Evolutionary conservation across 1,140 invertebrate species (phyloP).

Genomic region (Cydia amplana): DNA sequence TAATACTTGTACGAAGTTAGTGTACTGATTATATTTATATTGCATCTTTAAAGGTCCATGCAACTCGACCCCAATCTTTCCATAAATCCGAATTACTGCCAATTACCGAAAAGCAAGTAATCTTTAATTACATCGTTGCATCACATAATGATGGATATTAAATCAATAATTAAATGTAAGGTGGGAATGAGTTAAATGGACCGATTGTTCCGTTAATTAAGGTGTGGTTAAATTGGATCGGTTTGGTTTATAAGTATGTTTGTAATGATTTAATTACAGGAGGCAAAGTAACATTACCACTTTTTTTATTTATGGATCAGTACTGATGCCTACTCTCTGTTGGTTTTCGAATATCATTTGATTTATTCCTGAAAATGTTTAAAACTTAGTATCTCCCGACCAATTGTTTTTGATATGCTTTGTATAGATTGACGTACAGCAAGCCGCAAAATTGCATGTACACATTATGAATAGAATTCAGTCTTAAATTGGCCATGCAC

Average conservation of each 20-base stretch:
- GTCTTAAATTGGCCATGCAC: no score
- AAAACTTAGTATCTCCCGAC: neutral
- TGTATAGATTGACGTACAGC: no score
- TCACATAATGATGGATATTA: constrained; percentile 30
- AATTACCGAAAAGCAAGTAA: constrained; percentile 35
- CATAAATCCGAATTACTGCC: constrained; percentile 16
- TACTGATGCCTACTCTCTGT: neutral
- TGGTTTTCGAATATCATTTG: neutral
- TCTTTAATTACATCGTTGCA: constrained; percentile 24
- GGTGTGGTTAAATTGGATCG: constrained; percentile 22
- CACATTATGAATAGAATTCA: no score
- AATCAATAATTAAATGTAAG: constrained; percentile 28
- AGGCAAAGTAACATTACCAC: neutral
- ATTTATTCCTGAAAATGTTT: neutral
- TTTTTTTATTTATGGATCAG: neutral
- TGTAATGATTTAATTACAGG: constrained; percentile 27
- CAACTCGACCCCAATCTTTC: constrained; percentile 31
- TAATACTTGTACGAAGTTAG: neutral
- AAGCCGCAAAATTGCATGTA: no score
- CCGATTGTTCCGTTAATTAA: constrained; percentile 31
- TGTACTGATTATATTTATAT: neutral
- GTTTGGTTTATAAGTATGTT: constrained; percentile 29
- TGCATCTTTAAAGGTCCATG: neutral
- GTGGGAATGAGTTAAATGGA: constrained; percentile 27
- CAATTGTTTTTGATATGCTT: no score